Base-by-base conservation (phyloP, 1,140 invertebrate genomes). In the Drosophila fuyamai region DNA sequence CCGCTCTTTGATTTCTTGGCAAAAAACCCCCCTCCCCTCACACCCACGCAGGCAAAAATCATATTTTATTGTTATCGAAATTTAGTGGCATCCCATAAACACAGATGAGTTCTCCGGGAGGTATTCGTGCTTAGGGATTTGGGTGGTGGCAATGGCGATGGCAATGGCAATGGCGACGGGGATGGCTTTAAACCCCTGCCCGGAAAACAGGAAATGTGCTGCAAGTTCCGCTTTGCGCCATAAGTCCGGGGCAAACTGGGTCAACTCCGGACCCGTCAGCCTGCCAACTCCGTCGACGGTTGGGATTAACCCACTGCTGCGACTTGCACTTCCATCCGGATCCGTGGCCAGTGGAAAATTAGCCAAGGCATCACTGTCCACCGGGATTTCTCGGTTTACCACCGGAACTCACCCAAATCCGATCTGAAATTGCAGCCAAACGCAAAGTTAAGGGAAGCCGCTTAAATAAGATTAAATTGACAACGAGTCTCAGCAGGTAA, bases 11-110 rank as follows among this genome's bases (percentile, higher is more conserved):
- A 51, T 51, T 51, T 51, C 50, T 32, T 32, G n/a, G 32, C 50
- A n/a, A 51, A 32, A 10, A 63, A 32, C 3, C 23, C 23, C 23
- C 23, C 23, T n/a, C n/a, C n/a, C n/a, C n/a, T n/a, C n/a, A n/a
- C 0, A 23, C 23, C 23, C 23, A 23, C 23, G 23, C 23, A 23
- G 4, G 23, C 23, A 73, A 88, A 89, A 89, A 89, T 89, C 84
- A 89, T 89, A 89, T 84, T 89, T 89, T 89, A 89, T 89, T 89
- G 85, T 89, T 89, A 89, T 89, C 80, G 74, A 74, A 89, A 84
- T 81, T 80, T 79, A 82, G 76, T 78, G 56, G 63, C 63, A 6
- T 58, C 72, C 76, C 68, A 88, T 88, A 83, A 88, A 88, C 67
- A 54, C 44, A 18, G 62, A 53, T 29, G 57, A 54, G 63, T 32